Conservation (phyloP, 2,113 vertebrate species). For the Callocephalon fimbriatum region DNA sequence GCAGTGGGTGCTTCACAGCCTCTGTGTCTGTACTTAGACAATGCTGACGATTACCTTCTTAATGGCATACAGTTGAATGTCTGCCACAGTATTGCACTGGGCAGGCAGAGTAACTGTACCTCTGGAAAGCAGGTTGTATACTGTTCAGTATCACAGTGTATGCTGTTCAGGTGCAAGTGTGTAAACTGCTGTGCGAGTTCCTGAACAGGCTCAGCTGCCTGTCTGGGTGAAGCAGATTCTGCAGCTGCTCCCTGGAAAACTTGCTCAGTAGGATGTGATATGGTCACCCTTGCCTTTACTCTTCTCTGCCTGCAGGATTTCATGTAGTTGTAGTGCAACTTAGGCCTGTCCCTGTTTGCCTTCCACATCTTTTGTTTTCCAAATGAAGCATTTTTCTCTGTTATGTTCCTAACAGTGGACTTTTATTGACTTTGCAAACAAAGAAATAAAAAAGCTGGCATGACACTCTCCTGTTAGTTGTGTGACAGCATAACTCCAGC, state of each 20-base stretch:
- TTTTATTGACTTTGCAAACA: conserved; percentile 57
- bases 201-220: background rate
- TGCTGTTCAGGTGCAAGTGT: background rate
- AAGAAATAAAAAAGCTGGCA: background rate
- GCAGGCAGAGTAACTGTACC: background rate
- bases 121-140: background rate
- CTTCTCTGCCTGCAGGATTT: background rate
- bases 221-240: background rate
- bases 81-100: background rate
- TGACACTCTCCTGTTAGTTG: background rate
- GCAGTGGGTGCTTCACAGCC: background rate
- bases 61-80: background rate
- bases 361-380: background rate
- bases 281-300: background rate
- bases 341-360: background rate
- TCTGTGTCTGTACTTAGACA: background rate
- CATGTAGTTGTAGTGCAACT: background rate
- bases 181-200: fast-evolving
- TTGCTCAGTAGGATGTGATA: background rate
- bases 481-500: background rate
- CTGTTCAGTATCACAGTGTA: background rate
- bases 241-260: background rate
- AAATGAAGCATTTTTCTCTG: background rate
- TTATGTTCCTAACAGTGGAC: background rate
- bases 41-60: background rate